phyloP scores from a whole-genome alignment of 2,113 vertebrate species.

The Nesoenas mayeri region DNA sequence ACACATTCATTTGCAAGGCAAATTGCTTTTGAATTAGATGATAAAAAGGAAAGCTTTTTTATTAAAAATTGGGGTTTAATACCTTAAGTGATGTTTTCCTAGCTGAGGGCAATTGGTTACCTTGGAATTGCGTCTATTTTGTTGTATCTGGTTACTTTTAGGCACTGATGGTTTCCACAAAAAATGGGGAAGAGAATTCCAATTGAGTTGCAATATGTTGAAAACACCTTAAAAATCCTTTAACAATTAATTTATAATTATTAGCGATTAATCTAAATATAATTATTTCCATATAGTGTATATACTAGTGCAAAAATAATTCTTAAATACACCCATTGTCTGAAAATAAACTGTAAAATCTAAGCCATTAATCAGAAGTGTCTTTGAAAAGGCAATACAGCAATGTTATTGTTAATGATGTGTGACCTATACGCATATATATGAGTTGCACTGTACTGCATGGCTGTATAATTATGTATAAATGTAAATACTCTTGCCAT shows the following conservation, averaged over 20 bases:
- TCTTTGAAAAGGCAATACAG: background rate
- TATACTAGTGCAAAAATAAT: background rate
- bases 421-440: background rate
- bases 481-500: background rate
- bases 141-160: constrained; percentile 16
- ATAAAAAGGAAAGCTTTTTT: constrained; percentile 13
- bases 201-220: background rate
- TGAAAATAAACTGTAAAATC: background rate
- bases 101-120: constrained; percentile 23
- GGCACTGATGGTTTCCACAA: background rate
- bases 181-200: background rate
- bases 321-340: background rate
- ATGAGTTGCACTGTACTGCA: background rate
- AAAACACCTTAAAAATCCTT: constrained; percentile 16
- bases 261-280: background rate
- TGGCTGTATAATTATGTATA: background rate
- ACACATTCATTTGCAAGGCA: constrained; percentile 11
- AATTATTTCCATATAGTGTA: background rate
- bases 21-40: constrained; percentile 34
- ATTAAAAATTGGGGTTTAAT: constrained; percentile 54
- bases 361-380: background rate
- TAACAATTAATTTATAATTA: background rate
- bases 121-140: constrained; percentile 26
- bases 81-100: constrained; percentile 5
- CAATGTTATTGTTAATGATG: background rate